Evolutionary conservation across 2,797 vertebrate species (phyloP), one percentile per base, ranked within the genome.

Genomic region (Hydrocynus forskahlii): DNA sequence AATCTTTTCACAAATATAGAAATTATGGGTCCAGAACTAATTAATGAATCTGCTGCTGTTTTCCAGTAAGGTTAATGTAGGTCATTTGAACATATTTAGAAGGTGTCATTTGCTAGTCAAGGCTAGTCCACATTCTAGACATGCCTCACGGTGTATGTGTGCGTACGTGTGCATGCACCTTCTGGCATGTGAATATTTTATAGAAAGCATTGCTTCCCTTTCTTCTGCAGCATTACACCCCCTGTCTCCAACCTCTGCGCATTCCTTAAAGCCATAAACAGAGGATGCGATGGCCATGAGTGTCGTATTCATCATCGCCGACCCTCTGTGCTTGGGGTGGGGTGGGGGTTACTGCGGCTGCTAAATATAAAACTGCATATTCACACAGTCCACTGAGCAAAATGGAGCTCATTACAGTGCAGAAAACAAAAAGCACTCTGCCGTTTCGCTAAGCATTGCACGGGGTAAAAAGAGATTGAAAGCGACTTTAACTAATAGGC

Each of bases 281-380:
- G 66, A 54, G 85, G 76, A 81, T 85, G 79, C 79, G 82, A 82
- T 72, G 71, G 84, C 85, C 85, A 86, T 17, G 79, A 83, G 78
- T 76, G 21, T 81, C 73, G 54, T 78, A 77, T 83, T 85, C 81
- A 83, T 83, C 84, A 67, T 43, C 21, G 59, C 64, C 60, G 23
- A 71, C 69, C 81, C 70, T 38, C 84, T 82, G 81, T 68, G 76
- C 79, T 79, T 64, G 67, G 77, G 64, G 60, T 71, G 17, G 68
- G 75, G 54, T 74, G 68, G 81, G 76, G 68, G 70, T 72, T 72
- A 43, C 63, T 50, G 75, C n/a, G 50, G 68, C 55, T 78, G 78
- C 86, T 86, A 87, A 87, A 87, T 84, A 84, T 88, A 88, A 86
- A 86, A 81, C 82, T 83, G 83, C 82, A 85, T 86, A 85, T 87